A percentile compares a stretch with the other conserved stretches of the same genome.
phyloP scores from a whole-genome alignment of 2,888 invertebrate species.

The Caenorhabditis sulstoni region DNA sequence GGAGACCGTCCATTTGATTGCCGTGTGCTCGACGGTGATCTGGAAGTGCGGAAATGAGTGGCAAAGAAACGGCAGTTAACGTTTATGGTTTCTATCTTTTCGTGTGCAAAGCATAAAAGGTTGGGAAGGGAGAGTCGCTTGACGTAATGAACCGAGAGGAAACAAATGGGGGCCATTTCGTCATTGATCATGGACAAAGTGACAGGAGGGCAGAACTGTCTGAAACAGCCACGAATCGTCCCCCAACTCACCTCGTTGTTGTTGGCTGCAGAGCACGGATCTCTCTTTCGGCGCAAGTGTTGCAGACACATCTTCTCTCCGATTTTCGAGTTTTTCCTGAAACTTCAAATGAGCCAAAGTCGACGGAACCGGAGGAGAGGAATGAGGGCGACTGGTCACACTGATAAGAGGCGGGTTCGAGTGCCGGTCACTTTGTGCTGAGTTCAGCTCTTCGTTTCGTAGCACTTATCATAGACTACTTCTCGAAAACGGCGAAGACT shows the following conservation, averaged over 20 bases:
- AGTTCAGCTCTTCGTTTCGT: slow-evolving; percentile 29
- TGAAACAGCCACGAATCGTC: too few relatives aligned
- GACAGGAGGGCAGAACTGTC: too few relatives aligned
- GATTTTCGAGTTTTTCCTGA: slow-evolving; percentile 20
- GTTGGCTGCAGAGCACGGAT: slow-evolving; percentile 68
- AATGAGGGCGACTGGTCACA: slow-evolving; percentile 30
- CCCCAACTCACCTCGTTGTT: slow-evolving; percentile 53
- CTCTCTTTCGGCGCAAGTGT: slow-evolving; percentile 42
- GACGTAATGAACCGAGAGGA: too few relatives aligned
- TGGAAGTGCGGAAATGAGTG: slow-evolving; percentile 30
- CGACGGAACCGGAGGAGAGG: background rate
- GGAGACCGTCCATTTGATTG: slow-evolving; percentile 77
- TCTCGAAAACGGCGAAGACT: slow-evolving; percentile 21
- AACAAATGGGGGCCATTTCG: too few relatives aligned
- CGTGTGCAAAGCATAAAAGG: too few relatives aligned
- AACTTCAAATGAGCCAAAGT: slow-evolving; percentile 10
- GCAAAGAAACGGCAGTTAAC: too few relatives aligned
- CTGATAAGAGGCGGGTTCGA: slow-evolving; percentile 24
- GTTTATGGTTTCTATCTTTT: too few relatives aligned
- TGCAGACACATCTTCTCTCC: slow-evolving; percentile 31
- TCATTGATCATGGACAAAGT: too few relatives aligned
- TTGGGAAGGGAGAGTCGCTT: too few relatives aligned
- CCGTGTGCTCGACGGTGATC: slow-evolving; percentile 74
- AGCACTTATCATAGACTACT: slow-evolving; percentile 30
- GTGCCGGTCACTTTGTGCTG: slow-evolving; percentile 45